Conservation (phyloP, 2,888 invertebrate genomes). For the Stramonita haemastoma region DNA sequence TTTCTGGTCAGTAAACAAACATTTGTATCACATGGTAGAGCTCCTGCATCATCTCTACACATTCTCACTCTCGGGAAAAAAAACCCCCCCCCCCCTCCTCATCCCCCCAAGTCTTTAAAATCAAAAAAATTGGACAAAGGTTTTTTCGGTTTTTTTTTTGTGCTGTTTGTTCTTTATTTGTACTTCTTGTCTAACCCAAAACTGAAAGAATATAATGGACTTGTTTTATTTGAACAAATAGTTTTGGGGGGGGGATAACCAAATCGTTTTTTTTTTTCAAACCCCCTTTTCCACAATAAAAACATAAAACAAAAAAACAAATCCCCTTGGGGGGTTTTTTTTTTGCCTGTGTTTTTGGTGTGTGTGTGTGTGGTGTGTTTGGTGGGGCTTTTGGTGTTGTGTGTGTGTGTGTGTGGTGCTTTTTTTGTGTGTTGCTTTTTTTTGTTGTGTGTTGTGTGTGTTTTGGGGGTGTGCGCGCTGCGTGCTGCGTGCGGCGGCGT, state of each 20-base stretch:
- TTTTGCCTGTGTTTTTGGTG: no score
- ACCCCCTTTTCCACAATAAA: conserved; percentile 5
- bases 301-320: background rate
- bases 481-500: background rate
- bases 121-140: background rate
- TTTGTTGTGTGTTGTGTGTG: background rate
- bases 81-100: background rate
- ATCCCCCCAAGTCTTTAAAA: background rate
- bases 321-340: no score
- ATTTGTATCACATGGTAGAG: background rate
- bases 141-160: background rate
- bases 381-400: background rate
- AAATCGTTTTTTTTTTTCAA: background rate
- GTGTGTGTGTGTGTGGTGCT: background rate
- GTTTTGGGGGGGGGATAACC: background rate
- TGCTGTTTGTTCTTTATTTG: background rate
- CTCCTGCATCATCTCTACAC: background rate
- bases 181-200: background rate
- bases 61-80: no score
- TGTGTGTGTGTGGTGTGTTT: no score
- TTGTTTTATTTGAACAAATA: background rate
- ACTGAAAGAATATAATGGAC: background rate
- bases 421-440: no score
- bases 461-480: background rate
- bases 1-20: background rate